Evolutionary conservation across 2,797 vertebrate genomes (phyloP).

Genomic region (Gymnothorax reevesii): DNA sequence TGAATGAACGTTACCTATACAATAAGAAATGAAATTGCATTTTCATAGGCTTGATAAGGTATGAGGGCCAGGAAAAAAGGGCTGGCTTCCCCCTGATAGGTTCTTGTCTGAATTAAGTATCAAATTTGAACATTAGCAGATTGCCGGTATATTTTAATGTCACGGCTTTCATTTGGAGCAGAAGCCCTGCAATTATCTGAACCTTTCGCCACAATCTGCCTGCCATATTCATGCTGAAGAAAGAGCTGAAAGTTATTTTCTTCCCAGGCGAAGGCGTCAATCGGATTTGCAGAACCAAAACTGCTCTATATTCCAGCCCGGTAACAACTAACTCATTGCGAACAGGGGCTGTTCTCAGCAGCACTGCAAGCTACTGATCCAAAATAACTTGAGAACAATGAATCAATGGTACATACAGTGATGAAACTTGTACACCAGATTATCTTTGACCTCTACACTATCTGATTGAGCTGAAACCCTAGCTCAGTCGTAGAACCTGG

Average conservation of each 20-base stretch:
- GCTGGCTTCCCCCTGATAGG: constrained; percentile 69
- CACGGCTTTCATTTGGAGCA: constrained; percentile 9
- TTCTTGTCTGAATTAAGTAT: constrained; percentile 76
- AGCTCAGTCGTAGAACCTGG: not conserved
- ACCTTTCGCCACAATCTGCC: constrained; percentile 11
- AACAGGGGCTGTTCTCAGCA: not conserved
- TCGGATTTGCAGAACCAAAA: not conserved
- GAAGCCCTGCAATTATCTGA: not conserved
- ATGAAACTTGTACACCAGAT: not conserved
- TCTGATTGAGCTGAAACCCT: not conserved
- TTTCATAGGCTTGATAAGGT: constrained; percentile 77
- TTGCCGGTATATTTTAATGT: constrained; percentile 43
- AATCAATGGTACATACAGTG: not conserved
- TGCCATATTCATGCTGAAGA: not conserved
- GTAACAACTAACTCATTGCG: not conserved
- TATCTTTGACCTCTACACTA: not conserved
- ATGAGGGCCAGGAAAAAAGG: constrained; percentile 67
- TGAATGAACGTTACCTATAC: constrained; percentile 56
- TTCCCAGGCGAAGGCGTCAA: not conserved
- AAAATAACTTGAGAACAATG: not conserved
- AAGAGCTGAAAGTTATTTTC: not conserved
- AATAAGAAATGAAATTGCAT: constrained; percentile 79
- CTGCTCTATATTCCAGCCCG: not conserved
- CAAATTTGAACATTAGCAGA: constrained; percentile 79
- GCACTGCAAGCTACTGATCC: not conserved